phyloP scores from a whole-genome alignment of 92 coral and sea anemone genomes.

The Zoanthus solanderi region DNA sequence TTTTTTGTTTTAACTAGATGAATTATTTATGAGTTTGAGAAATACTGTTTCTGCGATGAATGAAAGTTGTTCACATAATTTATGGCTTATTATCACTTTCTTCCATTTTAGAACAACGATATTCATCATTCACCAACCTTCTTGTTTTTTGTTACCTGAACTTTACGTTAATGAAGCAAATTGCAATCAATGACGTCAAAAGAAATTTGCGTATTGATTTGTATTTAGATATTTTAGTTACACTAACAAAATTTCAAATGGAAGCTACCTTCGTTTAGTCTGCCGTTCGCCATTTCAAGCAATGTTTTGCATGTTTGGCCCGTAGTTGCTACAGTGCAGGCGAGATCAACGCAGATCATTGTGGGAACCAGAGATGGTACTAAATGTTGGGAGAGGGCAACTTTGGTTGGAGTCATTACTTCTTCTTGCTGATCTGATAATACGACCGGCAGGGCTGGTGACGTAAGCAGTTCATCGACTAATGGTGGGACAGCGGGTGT shows the following conservation, averaged over 20 bases:
- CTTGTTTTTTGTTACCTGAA: no score
- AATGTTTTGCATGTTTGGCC: constrained; percentile 76
- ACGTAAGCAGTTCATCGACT: constrained; percentile 83
- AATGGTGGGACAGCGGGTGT: constrained; percentile 71
- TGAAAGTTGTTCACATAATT: no score
- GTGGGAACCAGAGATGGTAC: constrained; percentile 82
- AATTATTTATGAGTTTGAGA: no score
- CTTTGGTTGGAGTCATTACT: constrained; percentile 72
- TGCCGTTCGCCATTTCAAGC: constrained; percentile 83
- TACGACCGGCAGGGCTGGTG: constrained; percentile 65
- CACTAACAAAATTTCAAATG: neutral
- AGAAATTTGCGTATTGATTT: no score
- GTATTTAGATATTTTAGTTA: neutral
- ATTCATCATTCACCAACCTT: no score
- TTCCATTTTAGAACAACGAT: no score
- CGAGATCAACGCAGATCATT: constrained; percentile 90
- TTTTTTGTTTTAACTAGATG: no score
- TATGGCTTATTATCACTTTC: no score
- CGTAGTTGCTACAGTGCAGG: constrained; percentile 79
- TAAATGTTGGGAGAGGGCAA: constrained; percentile 65
- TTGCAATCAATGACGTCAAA: no score
- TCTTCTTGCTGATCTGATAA: constrained; percentile 58
- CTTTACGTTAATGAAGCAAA: no score
- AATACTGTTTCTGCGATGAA: no score
- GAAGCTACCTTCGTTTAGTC: constrained; percentile 66